phyloP scores from a whole-genome alignment of 2,797 vertebrate genomes.

The Carduelis carduelis region DNA sequence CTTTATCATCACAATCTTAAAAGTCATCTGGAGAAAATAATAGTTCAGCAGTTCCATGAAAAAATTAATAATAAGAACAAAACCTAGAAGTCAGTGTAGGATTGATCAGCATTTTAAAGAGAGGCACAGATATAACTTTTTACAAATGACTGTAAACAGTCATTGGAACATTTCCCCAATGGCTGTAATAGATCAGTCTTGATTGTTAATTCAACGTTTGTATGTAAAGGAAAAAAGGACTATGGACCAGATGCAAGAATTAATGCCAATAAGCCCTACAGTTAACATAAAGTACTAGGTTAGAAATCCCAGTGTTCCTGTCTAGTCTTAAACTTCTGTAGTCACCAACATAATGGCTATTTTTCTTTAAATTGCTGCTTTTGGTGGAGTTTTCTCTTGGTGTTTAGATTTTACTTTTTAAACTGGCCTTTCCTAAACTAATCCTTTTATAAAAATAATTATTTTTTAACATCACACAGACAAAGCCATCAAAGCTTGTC shows the following conservation, averaged over 20 bases:
- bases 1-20: background rate
- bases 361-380: background rate
- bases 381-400: background rate
- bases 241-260: background rate
- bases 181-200: background rate
- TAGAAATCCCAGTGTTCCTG: background rate
- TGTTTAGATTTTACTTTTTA: background rate
- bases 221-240: background rate
- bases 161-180: background rate
- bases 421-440: background rate
- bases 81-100: background rate
- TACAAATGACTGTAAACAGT: background rate
- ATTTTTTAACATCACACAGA: background rate
- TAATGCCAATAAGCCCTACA: background rate
- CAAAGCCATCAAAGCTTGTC: background rate
- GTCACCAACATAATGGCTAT: background rate
- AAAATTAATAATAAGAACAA: background rate
- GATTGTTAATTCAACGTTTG: background rate
- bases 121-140: background rate
- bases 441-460: accelerated
- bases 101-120: background rate
- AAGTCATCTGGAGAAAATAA: background rate
- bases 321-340: background rate
- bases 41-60: background rate
- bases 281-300: background rate